Evolutionary conservation across 2,113 vertebrate species (phyloP), one percentile per base, ranked within the genome.

Genomic region (Indri indri): DNA sequence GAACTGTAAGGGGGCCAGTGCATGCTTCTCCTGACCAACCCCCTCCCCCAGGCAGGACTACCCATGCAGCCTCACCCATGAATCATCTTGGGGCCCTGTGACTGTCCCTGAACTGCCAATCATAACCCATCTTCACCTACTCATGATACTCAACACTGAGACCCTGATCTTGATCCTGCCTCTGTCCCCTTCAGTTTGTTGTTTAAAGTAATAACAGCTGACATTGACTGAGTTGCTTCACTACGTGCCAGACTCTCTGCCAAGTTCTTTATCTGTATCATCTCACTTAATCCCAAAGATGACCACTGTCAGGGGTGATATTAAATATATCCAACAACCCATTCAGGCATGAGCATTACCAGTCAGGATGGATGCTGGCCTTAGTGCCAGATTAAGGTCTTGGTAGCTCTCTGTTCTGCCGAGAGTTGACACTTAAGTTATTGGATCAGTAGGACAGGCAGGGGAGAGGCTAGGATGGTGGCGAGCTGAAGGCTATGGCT

Each of bases 371-470:
- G 57, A 89, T 83, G 63, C 77, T 82, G 34, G 59, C 85, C 65
- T 77, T 81, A 20, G 65, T 52, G 82, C 74, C 88, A 91, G 57
- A 82, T 61, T 37, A 90, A 95, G 77, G 27, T 47, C 59, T 95
- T 77, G 50, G 52, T 16, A 71, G 34, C 9, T 74, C 57, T 88
- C 68, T 88, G 59, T 94, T 90, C 59, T 65, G 42, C 34, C 32
- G 45, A 96, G 68, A 94, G 57, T 57, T 79, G 89, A 94, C 42
- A 76, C 20, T 42, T 73, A 37, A 63, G 34, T 87, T 73, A 90
- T 23, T 54, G 37, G 45, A 92, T 68, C 13, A 77, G 40, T 59
- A 8, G 54, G 70, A 5, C 32, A 54, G 86, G 47, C n/a, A 54
- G 59, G 16, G 80, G 57, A 82, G 12, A 71, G 59, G 16, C 17